A percentile compares a stretch with the other conserved stretches of the same genome.
These are phyloP conservation scores for Galemys pyrenaicus DNA, from an alignment of 2,113 vertebrate genomes.

Conservation along the genomic window DNA sequence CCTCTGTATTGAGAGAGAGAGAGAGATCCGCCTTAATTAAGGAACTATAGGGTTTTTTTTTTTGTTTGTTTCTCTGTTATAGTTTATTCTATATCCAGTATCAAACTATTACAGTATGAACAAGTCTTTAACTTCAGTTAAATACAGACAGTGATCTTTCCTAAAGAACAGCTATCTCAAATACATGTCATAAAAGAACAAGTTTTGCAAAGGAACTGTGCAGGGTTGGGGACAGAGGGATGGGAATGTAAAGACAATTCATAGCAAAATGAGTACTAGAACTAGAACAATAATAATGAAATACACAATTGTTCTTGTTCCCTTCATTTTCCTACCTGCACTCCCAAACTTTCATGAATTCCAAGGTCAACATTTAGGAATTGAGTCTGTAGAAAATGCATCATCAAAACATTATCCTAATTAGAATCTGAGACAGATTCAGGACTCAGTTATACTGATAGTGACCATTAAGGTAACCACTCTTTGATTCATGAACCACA, in stretches of 20 bases:
- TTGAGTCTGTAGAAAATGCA: neutral
- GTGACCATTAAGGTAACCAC: neutral
- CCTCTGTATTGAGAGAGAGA: neutral
- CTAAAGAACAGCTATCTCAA: neutral
- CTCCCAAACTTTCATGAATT: neutral
- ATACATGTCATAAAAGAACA: neutral
- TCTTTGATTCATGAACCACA: neutral
- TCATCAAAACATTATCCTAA: neutral
- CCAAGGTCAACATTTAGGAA: neutral
- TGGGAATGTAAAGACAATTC: neutral
- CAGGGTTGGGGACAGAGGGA: neutral
- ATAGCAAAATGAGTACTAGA: neutral
- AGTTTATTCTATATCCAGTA: neutral
- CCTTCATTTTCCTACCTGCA: neutral
- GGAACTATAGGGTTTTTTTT: no score
- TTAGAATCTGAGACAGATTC: neutral
- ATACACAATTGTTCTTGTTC: neutral
- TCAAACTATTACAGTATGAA: neutral
- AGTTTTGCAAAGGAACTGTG: neutral
- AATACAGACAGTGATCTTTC: neutral
- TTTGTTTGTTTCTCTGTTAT: neutral
- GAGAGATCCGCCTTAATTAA: neutral
- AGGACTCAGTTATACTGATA: neutral
- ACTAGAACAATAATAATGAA: neutral
- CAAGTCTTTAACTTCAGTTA: neutral